phyloP scores from a whole-genome alignment of 2,113 vertebrate species.

The Macrotis lagotis region DNA sequence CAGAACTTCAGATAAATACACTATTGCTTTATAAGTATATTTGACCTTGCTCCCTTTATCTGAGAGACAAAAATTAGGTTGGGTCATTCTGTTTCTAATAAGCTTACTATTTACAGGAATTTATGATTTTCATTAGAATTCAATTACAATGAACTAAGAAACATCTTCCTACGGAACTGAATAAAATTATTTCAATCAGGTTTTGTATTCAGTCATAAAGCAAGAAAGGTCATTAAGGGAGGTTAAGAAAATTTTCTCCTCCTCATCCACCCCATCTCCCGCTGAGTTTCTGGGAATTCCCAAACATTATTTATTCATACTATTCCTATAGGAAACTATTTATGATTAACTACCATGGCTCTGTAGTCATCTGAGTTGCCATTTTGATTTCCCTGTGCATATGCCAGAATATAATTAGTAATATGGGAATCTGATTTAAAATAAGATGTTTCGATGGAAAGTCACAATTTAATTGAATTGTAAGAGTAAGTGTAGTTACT shows the following conservation, averaged over 20 bases:
- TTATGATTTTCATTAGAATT: constrained; percentile 48
- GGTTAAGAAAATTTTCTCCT: constrained; percentile 21
- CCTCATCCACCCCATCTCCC: background rate
- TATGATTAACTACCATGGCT: background rate
- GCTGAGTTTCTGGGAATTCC: background rate
- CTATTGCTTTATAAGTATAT: constrained; percentile 2
- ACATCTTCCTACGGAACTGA: constrained; percentile 16
- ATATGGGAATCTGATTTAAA: constrained; percentile 44
- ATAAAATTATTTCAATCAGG: constrained; percentile 55
- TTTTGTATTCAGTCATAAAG: background rate
- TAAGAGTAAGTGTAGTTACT: constrained; percentile 18
- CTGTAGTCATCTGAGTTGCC: constrained; percentile 10
- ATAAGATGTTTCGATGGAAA: constrained; percentile 42
- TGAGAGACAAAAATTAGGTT: constrained; percentile 25
- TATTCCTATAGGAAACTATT: constrained; percentile 17
- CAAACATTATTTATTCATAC: background rate
- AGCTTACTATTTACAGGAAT: background rate
- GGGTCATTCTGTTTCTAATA: constrained; percentile 7
- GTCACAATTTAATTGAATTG: constrained; percentile 24
- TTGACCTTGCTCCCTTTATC: background rate
- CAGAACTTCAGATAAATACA: background rate
- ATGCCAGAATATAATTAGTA: constrained; percentile 45
- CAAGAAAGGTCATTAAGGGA: constrained; percentile 46
- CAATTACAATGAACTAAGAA: constrained; percentile 32
- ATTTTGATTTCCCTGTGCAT: constrained; percentile 18